Evolutionary conservation across 1,140 invertebrate genomes (phyloP).

Genomic region (Pseudobourletiella spinata): DNA sequence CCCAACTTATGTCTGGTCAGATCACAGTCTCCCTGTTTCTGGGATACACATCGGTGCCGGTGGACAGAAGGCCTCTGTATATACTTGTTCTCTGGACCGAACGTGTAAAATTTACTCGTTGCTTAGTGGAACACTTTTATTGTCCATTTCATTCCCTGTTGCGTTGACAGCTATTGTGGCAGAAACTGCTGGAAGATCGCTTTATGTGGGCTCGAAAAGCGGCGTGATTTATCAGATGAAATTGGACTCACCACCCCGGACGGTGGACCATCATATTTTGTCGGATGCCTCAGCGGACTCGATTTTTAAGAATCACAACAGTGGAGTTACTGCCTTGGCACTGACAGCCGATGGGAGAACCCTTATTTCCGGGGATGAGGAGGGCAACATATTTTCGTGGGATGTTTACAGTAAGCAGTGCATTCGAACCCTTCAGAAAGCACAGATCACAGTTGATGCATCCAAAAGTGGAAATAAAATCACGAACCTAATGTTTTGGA

Average conservation of each 20-base stretch:
- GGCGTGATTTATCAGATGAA: constrained; percentile 61
- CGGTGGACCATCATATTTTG: constrained; percentile 53
- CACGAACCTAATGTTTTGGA: constrained; percentile 31
- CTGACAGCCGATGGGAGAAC: constrained; percentile 25
- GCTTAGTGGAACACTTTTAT: constrained; percentile 52
- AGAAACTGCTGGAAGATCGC: constrained; percentile 56
- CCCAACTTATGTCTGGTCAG: constrained; percentile 48
- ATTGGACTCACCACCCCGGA: constrained; percentile 55
- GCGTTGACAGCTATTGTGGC: constrained; percentile 59
- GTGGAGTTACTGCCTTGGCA: constrained; percentile 19
- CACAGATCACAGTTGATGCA: background rate
- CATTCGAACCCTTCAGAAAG: constrained; percentile 23
- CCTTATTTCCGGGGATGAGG: constrained; percentile 23
- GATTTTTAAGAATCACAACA: constrained; percentile 30
- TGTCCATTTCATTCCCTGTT: constrained; percentile 63
- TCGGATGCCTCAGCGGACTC: constrained; percentile 39
- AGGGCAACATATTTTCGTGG: constrained; percentile 26
- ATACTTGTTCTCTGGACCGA: constrained; percentile 67
- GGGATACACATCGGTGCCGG: constrained; percentile 52
- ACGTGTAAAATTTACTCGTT: constrained; percentile 74
- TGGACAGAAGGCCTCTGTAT: constrained; percentile 55
- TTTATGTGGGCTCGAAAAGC: constrained; percentile 61
- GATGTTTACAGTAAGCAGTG: constrained; percentile 25
- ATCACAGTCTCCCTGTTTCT: constrained; percentile 66
- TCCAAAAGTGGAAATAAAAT: constrained; percentile 1